Conservation (phyloP, 2,113 vertebrate genomes). For the Aplodontia rufa region DNA sequence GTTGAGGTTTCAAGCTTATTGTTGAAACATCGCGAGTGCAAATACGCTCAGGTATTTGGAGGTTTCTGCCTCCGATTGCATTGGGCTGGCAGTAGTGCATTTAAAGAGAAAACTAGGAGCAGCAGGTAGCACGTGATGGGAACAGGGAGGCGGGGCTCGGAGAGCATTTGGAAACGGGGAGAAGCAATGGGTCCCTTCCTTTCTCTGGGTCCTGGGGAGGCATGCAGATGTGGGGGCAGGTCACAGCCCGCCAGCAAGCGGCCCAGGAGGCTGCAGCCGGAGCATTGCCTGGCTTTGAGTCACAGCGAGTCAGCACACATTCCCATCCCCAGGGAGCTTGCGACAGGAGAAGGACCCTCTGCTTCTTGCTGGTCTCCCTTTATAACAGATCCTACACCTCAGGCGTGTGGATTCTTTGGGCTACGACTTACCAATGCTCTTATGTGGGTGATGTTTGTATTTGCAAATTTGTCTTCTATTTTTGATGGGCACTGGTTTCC, state of each 20-base stretch:
- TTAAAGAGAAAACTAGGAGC: not conserved
- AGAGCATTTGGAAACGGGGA: not conserved
- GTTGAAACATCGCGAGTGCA: not conserved
- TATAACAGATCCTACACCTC: not conserved
- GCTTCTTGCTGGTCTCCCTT: not conserved
- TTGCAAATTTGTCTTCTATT: slow-evolving; percentile 43
- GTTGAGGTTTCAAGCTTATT: not conserved
- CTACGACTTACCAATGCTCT: not conserved
- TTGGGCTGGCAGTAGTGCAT: not conserved
- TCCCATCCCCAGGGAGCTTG: not conserved
- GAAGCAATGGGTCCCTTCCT: not conserved
- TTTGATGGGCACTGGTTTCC: slow-evolving; percentile 12
- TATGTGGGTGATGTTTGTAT: slow-evolving; percentile 46
- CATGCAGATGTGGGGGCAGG: not conserved
- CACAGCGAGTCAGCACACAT: not conserved
- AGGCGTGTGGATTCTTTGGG: not conserved
- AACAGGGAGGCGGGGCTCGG: not conserved
- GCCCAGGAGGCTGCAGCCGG: not conserved
- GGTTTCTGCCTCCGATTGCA: not conserved
- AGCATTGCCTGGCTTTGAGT: not conserved
- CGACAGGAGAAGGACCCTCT: not conserved
- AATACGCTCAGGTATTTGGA: not conserved
- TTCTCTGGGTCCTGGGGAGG: not conserved
- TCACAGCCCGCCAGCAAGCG: not conserved
- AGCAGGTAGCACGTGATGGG: not conserved